Evolutionary conservation across 1,140 invertebrate species (phyloP).

Genomic region (Lysiphlebus fabarum): DNA sequence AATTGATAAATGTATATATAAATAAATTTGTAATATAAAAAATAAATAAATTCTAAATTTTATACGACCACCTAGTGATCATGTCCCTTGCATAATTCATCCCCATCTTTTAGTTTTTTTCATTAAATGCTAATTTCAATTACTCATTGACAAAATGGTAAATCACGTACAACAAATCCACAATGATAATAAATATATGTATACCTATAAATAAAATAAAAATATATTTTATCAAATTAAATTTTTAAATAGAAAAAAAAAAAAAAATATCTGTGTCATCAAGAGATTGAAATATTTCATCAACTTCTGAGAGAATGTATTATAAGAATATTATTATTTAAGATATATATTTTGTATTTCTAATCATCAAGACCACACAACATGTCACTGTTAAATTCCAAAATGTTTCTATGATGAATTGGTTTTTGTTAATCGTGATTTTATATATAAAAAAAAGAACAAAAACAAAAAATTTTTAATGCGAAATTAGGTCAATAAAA

Average conservation of each 20-base stretch:
- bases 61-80: too few species aligned
- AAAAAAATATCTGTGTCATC: background rate
- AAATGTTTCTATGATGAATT: constrained; percentile 53
- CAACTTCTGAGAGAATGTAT: constrained; percentile 29
- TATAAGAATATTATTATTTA: too few species aligned
- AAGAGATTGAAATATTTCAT: constrained; percentile 34
- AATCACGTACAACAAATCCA: too few species aligned
- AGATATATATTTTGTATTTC: constrained; percentile 8
- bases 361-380: constrained; percentile 44
- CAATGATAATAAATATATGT: constrained; percentile 17
- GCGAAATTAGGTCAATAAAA: background rate
- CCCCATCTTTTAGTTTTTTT: constrained; percentile 22
- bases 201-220: background rate
- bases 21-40: too few species aligned
- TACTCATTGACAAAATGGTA: constrained; percentile 8
- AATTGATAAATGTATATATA: too few species aligned
- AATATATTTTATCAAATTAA: too few species aligned
- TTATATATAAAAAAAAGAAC: constrained; percentile 33
- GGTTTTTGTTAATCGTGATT: constrained; percentile 3
- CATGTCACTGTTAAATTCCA: constrained; percentile 48
- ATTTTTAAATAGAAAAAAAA: too few species aligned
- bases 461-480: background rate
- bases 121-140: constrained; percentile 31
- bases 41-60: too few species aligned
- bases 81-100: constrained; percentile 26